A percentile compares a stretch with the other conserved stretches of the same genome.
phyloP scores from a whole-genome alignment of 2,888 invertebrate species.

The Hydriomena furcata region DNA sequence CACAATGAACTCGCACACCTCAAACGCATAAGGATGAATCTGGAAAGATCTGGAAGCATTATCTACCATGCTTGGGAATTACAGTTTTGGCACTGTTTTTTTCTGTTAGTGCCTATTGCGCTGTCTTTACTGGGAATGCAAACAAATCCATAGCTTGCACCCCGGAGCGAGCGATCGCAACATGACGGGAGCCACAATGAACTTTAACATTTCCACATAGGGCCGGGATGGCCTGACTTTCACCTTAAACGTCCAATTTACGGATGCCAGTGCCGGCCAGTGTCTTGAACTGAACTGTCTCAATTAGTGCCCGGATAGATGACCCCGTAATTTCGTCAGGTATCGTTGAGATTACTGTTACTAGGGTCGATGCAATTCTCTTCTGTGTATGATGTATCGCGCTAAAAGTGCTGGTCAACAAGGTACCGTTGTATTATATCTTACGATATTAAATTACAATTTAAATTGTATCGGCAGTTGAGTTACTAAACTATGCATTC shows the following conservation, averaged over 20 bases:
- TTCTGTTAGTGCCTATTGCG: slow-evolving; percentile 18
- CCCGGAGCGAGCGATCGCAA: slow-evolving; percentile 67
- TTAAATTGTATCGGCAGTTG: too few species aligned
- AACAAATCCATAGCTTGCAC: slow-evolving; percentile 51
- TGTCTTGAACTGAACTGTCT: slow-evolving; percentile 78
- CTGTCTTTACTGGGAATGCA: slow-evolving; percentile 46
- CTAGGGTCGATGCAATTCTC: slow-evolving; percentile 53
- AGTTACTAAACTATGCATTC: too few species aligned
- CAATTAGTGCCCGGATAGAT: slow-evolving; percentile 79
- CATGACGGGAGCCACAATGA: slow-evolving; percentile 72
- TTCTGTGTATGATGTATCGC: slow-evolving; percentile 13
- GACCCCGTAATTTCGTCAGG: slow-evolving; percentile 78
- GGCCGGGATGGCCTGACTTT: slow-evolving; percentile 69
- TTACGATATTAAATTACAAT: too few species aligned
- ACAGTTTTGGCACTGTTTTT: too few species aligned
- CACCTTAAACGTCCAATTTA: slow-evolving; percentile 80
- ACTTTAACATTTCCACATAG: slow-evolving; percentile 78
- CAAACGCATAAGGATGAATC: too few species aligned
- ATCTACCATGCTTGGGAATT: too few species aligned
- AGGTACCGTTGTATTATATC: slow-evolving; percentile 1
- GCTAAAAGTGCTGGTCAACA: background rate
- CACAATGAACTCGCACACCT: too few species aligned
- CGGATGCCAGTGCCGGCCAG: slow-evolving; percentile 73
- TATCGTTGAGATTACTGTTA: slow-evolving; percentile 62
- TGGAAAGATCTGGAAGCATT: too few species aligned